Base-by-base conservation (phyloP, 2,113 vertebrate species). In the Callithrix jacchus region DNA sequence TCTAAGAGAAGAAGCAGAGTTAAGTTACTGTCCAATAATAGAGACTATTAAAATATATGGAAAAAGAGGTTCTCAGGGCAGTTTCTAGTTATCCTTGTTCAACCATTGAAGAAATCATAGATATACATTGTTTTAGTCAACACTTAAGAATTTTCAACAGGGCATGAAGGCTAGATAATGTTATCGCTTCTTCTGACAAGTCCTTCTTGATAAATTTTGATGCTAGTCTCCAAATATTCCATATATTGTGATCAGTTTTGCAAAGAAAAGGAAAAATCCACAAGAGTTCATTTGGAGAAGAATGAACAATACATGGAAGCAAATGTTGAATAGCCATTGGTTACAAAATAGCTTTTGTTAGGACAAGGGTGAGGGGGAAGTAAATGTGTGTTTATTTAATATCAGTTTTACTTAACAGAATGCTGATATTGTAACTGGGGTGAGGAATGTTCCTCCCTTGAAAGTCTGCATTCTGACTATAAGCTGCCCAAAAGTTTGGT, bases 1-100 rank as follows among this genome's bases (percentile, higher is more conserved):
- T 25, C 68, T 80, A 93, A 88, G 79, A 85, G 7, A 66, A 97
- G 93, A 97, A 93, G 40, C 86, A 93, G 70, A 94, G 58, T 77
- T 64, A 95, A 93, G 71, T 73, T 64, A 49, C 54, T 64, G 73
- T n/a, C 84, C 17, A 88, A 56, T 90, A 96, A 90, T 21, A 80
- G 92, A 91, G 96, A 20, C 10, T 89, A 6, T 87, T 92, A 70
- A 92, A 37, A 45, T 79, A 23, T 47, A n/a, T 13, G 13, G 71
- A 68, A 74, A 61, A 68, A 93, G 74, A 56, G 77, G 90, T 58
- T 77, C 49, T 12, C 56, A 64, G 85, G 91, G 76, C 6, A 86
- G 20, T 92, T 95, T 58, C 18, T n/a, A 83, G 74, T 45, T 64
- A 85, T 2, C 7, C 88, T 97, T 95, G 12, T 40, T 52, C 85